These are phyloP conservation scores for Sebastes oblongus DNA, from an alignment of 2,797 vertebrate species.

Conservation along the genomic window DNA sequence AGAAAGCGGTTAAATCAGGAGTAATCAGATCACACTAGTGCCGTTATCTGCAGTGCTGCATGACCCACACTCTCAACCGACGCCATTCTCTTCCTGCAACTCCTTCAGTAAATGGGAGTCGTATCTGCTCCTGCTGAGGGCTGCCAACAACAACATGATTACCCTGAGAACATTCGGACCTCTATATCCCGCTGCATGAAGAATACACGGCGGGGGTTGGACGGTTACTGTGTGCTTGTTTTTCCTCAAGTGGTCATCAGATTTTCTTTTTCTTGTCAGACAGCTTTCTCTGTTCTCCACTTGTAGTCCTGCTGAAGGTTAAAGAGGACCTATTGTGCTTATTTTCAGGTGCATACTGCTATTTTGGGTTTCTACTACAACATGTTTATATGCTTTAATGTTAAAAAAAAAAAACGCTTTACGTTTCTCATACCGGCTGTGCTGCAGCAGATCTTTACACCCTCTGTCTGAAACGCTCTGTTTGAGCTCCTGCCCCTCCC, in stretches of 20 bases:
- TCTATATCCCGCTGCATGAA: slow-evolving; percentile 15
- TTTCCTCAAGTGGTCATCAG: slow-evolving; percentile 30
- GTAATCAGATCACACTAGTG: slow-evolving; percentile 38
- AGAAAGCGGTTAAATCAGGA: slow-evolving; percentile 22
- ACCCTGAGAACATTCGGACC: slow-evolving; percentile 55
- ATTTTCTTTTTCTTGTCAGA: neutral
- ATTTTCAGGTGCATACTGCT: too few relatives aligned
- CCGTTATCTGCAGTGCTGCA: slow-evolving; percentile 58
- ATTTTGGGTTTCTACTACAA: too few relatives aligned
- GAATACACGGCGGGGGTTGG: neutral
- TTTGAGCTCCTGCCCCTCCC: too few relatives aligned
- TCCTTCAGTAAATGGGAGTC: slow-evolving; percentile 43
- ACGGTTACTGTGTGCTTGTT: slow-evolving; percentile 1
- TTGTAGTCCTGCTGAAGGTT: neutral
- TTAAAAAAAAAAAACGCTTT: too few relatives aligned
- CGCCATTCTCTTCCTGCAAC: slow-evolving; percentile 21
- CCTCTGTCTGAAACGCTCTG: too few relatives aligned
- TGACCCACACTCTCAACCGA: slow-evolving; percentile 1
- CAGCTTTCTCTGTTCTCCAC: neutral
- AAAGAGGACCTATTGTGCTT: too few relatives aligned
- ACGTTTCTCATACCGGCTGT: too few relatives aligned
- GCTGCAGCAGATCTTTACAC: too few relatives aligned
- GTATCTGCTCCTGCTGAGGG: slow-evolving; percentile 43
- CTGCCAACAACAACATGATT: slow-evolving; percentile 61
- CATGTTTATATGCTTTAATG: too few relatives aligned